Conservation (phyloP, 2,113 vertebrate genomes). For the Camarhynchus parvulus region DNA sequence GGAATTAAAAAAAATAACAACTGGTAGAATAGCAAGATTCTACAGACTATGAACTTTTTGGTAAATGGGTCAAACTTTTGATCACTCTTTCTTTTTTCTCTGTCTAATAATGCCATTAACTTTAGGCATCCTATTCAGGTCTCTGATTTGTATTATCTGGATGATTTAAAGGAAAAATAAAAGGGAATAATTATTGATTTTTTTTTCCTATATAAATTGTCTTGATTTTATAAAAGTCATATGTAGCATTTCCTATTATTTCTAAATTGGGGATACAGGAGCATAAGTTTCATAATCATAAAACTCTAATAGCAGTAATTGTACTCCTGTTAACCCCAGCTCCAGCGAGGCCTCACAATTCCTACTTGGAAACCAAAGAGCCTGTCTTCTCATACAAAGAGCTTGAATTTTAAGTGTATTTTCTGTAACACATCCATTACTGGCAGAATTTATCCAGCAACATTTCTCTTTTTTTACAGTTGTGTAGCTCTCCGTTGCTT, state of each 20-base stretch:
- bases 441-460: constrained; percentile 34
- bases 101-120: constrained; percentile 9
- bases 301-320: constrained; percentile 12
- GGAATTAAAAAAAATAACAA: not conserved
- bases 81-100: not conserved
- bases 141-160: constrained; percentile 6
- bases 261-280: not conserved
- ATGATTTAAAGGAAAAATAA: constrained; percentile 28
- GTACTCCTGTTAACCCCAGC: constrained; percentile 5
- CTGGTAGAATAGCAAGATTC: not conserved
- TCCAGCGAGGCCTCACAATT: not conserved
- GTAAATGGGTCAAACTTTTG: constrained; percentile 14
- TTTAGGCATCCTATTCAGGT: constrained; percentile 9
- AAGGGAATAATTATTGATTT: constrained; percentile 25
- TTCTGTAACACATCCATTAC: constrained; percentile 38
- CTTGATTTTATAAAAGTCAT: not conserved
- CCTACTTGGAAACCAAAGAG: not conserved
- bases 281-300: constrained; percentile 3
- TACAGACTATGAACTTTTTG: not conserved
- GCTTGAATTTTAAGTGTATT: constrained; percentile 41
- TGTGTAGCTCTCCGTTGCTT: not conserved
- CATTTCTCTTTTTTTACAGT: not conserved
- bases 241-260: not conserved
- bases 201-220: not conserved
- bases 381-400: constrained; percentile 14